These are phyloP conservation scores for Bombus fervidus DNA, from an alignment of 1,140 invertebrate species.

Conservation along the genomic window DNA sequence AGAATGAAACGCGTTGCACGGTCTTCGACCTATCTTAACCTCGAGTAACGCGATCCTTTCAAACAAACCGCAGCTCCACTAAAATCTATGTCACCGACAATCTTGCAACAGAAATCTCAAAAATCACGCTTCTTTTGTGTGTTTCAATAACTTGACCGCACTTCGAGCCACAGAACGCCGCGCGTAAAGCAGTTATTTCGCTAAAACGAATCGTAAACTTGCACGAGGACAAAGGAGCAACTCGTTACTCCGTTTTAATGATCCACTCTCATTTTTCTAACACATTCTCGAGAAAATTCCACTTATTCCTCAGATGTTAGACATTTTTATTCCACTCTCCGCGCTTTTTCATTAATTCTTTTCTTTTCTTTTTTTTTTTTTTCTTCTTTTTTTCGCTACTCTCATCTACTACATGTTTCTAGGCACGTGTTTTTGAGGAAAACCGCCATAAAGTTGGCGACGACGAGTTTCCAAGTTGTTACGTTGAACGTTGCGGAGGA, in stretches of 20 bases:
- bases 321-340: background rate
- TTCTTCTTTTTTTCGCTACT: no score
- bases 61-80: background rate
- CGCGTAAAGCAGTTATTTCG: background rate
- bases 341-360: background rate
- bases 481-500: conserved; percentile 5
- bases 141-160: background rate
- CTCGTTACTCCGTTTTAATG: conserved; percentile 29
- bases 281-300: conserved; percentile 9
- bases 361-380: no score
- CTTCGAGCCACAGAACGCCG: background rate
- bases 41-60: background rate
- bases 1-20: no score
- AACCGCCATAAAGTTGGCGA: conserved; percentile 34
- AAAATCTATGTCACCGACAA: background rate
- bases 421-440: conserved; percentile 15
- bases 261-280: background rate
- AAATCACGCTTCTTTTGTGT: background rate
- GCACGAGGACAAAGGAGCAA: conserved; percentile 10
- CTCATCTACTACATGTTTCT: background rate
- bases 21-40: no score
- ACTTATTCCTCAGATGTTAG: background rate
- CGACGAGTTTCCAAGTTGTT: conserved; percentile 50
- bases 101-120: background rate
- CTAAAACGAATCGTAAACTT: background rate